Evolutionary conservation across 2,888 invertebrate genomes (phyloP).

Genomic region (Lepas anatifera): DNA sequence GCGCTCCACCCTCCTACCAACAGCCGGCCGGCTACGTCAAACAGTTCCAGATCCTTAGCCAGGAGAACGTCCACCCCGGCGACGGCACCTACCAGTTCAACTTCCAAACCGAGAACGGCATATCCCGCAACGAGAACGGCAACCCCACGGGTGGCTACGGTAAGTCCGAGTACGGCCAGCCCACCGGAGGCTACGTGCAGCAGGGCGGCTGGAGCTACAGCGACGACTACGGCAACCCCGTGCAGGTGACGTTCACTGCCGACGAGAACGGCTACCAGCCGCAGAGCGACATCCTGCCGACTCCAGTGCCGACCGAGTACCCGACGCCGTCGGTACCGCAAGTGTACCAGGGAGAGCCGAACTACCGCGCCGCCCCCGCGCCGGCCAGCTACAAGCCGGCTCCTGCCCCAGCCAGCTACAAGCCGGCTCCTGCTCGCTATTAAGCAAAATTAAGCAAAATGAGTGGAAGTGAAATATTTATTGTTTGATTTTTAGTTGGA

Average conservation of each 20-base stretch:
- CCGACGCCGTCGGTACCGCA: background rate
- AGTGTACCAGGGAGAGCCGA: background rate
- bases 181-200: background rate
- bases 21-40: background rate
- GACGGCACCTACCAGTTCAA: slow-evolving; percentile 5
- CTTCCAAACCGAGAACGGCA: slow-evolving; percentile 3
- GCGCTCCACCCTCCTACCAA: background rate
- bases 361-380: background rate
- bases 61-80: background rate
- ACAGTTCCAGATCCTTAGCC: background rate
- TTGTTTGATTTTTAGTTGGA: too few species aligned
- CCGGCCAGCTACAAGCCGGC: background rate
- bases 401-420: background rate
- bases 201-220: slow-evolving; percentile 6
- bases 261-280: slow-evolving; percentile 10
- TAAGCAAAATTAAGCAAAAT: too few species aligned
- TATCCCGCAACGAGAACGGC: background rate
- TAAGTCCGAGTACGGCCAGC: background rate
- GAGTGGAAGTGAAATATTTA: too few species aligned
- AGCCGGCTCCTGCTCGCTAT: background rate
- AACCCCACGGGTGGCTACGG: background rate
- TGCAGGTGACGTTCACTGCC: background rate
- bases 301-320: background rate
- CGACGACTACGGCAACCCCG: background rate
- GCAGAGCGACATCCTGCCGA: background rate